Percentiles rank a stretch among this genome's conserved stretches.
Conservation (phyloP, 2,113 vertebrate genomes). For the Cyprinodon brontotheroides region DNA sequence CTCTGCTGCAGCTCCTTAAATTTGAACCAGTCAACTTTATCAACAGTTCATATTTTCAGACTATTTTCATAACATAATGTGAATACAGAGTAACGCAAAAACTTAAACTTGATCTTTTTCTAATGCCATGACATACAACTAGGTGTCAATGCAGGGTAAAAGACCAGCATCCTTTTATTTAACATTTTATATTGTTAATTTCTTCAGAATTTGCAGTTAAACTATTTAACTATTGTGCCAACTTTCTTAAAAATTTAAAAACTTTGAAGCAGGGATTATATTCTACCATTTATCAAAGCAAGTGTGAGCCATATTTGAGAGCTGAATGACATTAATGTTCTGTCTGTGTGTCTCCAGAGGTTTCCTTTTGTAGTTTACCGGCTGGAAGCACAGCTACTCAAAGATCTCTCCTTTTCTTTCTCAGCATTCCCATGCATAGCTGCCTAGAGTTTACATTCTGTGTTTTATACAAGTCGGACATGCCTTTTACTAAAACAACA, state of each 20-base stretch:
- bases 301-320: conserved; percentile 36
- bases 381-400: conserved; percentile 28
- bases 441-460: conserved; percentile 70
- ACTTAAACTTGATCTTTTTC: conserved; percentile 41
- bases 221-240: conserved; percentile 54
- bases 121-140: conserved; percentile 57
- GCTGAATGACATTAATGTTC: conserved; percentile 44
- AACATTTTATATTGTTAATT: conserved; percentile 22
- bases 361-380: conserved; percentile 19
- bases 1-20: conserved; percentile 17
- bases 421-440: conserved; percentile 57
- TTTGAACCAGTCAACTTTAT: conserved; percentile 37
- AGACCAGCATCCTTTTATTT: conserved; percentile 58
- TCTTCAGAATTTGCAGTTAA: conserved; percentile 37
- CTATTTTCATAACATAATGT: conserved; percentile 67
- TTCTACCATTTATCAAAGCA: background rate
- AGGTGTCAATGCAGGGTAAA: conserved; percentile 70
- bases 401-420: conserved; percentile 29
- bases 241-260: conserved; percentile 44
- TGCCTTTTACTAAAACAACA: conserved; percentile 77
- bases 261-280: conserved; percentile 54
- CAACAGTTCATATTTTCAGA: conserved; percentile 41
- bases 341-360: conserved; percentile 37
- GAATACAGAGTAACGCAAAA: conserved; percentile 54
- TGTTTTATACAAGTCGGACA: conserved; percentile 77